Conservation (phyloP, 2,888 invertebrate species). For the Ashinkailepas kermadecensis region DNA sequence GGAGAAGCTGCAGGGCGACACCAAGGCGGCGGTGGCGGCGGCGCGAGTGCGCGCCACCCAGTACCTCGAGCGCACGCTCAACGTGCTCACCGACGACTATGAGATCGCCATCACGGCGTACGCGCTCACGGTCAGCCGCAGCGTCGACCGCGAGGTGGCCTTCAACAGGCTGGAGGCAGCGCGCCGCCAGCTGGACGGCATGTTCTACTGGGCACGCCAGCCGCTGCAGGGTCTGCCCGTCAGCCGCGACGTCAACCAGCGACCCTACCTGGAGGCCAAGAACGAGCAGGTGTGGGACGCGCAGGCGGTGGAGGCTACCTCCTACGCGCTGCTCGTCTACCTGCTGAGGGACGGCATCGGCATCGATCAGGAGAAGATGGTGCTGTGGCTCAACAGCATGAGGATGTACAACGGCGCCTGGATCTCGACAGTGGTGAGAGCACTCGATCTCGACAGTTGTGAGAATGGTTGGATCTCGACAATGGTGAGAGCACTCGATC, state of each 20-base stretch:
- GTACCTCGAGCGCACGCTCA: slow-evolving; percentile 41
- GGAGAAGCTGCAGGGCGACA: slow-evolving; percentile 39
- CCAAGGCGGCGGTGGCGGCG: slow-evolving; percentile 37
- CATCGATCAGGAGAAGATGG: slow-evolving; percentile 37
- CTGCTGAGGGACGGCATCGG: slow-evolving; percentile 36
- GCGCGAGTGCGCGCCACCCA: slow-evolving; percentile 38
- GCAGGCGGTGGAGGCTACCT: slow-evolving; percentile 42
- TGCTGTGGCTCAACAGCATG: slow-evolving; percentile 39
- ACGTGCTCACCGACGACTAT: slow-evolving; percentile 43
- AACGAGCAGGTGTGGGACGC: slow-evolving; percentile 39
- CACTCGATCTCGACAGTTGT: too few relatives aligned
- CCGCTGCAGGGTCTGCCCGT: slow-evolving; percentile 31
- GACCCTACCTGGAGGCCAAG: slow-evolving; percentile 40
- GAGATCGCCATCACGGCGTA: slow-evolving; percentile 48
- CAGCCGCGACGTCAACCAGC: slow-evolving; percentile 38
- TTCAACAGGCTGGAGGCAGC: slow-evolving; percentile 38
- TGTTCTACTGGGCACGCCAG: slow-evolving; percentile 35
- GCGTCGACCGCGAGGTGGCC: slow-evolving; percentile 42
- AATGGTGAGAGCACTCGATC: too few relatives aligned
- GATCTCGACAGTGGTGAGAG: slow-evolving; percentile 37
- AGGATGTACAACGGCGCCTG: slow-evolving; percentile 37
- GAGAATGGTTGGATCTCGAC: too few relatives aligned
- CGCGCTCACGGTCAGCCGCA: slow-evolving; percentile 43
- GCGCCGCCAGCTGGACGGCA: slow-evolving; percentile 24
- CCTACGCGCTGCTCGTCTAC: slow-evolving; percentile 45